phyloP scores from a whole-genome alignment of 2,113 vertebrate species.

The Xenus cinereus region DNA sequence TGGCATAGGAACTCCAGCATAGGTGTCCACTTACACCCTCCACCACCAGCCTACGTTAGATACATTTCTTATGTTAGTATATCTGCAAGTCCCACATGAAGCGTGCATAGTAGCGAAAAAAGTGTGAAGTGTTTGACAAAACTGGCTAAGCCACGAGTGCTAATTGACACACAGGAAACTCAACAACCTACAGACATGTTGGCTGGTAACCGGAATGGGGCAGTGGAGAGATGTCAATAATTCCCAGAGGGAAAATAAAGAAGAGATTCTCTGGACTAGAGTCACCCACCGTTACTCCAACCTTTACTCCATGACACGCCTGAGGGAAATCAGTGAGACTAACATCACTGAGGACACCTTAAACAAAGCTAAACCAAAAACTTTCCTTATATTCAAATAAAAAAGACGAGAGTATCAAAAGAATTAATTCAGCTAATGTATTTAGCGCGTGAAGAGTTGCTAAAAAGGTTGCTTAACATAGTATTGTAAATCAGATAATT shows the following conservation, averaged over 20 bases:
- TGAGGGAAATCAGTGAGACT: background rate
- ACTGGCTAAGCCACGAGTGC: rapidly evolving
- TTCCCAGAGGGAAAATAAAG: background rate
- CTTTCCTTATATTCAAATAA: background rate
- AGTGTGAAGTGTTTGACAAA: background rate
- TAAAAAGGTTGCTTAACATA: background rate
- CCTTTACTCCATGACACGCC: background rate
- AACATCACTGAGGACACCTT: background rate
- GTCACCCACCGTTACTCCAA: background rate
- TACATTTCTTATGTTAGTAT: background rate
- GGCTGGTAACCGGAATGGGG: background rate
- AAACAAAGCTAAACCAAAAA: background rate
- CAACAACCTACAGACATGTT: background rate
- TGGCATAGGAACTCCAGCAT: background rate
- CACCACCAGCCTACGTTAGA: background rate
- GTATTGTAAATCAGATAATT: background rate
- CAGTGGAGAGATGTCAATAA: background rate
- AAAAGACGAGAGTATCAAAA: background rate
- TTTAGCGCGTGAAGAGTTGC: background rate
- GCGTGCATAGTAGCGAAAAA: background rate
- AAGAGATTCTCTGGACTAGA: background rate
- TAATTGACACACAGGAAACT: background rate
- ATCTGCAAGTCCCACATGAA: background rate
- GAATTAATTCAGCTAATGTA: background rate
- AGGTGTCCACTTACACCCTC: background rate